A percentile compares a stretch with the other conserved stretches of the same genome.
Conservation (phyloP, 2,888 invertebrate genomes). For the Caenorhabditis plicata region DNA sequence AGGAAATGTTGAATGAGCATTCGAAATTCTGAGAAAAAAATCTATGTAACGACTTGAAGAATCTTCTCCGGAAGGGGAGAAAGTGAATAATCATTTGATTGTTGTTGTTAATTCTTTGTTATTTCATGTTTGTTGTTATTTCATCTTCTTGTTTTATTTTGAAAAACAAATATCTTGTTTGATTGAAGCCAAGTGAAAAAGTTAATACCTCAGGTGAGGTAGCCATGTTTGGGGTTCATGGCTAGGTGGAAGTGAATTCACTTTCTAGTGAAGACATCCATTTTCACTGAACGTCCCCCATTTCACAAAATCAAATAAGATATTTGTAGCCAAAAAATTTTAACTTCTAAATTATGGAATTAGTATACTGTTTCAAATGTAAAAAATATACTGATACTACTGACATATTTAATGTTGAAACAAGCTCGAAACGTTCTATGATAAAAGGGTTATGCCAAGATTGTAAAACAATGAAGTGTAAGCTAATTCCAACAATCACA, state of each 20-base stretch:
- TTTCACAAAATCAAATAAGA: no score
- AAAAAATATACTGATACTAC: no score
- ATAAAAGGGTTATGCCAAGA: conserved; percentile 2
- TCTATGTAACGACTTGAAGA: conserved; percentile 1
- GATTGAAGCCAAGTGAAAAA: conserved; percentile 2
- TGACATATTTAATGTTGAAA: no score
- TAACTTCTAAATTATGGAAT: no score
- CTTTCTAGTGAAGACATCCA: conserved; percentile 2
- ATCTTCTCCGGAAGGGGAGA: conserved; percentile 2
- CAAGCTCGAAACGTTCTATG: conserved; percentile 1
- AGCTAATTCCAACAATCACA: conserved; percentile 1
- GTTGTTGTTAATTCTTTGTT: not conserved
- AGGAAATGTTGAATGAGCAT: conserved; percentile 1
- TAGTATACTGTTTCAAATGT: no score
- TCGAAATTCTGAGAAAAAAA: conserved; percentile 2
- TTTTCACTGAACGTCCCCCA: no score
- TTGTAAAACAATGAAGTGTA: conserved; percentile 1
- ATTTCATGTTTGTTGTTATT: not conserved
- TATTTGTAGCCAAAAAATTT: no score
- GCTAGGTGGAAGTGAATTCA: conserved; percentile 2
- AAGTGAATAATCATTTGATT: conserved; percentile 2
- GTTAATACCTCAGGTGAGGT: conserved; percentile 2
- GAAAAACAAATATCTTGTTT: conserved; percentile 2
- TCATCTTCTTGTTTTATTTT: not conserved
- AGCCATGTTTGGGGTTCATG: conserved; percentile 2